Conservation (phyloP, 2,888 invertebrate genomes). For the Kuschelorhynchus macadamiae region DNA sequence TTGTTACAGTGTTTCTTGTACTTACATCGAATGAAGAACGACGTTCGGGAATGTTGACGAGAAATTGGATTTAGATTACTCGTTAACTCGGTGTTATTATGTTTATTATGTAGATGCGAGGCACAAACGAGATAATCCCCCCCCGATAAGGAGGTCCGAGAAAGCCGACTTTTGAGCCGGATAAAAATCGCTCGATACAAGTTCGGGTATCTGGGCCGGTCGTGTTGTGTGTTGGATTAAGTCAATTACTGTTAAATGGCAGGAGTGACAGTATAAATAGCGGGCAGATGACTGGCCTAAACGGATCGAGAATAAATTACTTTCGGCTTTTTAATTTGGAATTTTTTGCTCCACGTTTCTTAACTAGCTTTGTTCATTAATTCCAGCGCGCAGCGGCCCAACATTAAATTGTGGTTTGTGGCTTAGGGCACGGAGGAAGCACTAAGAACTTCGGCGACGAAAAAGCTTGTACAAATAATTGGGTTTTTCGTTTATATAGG, state of each 20-base stretch:
- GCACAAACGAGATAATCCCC: constrained; percentile 29
- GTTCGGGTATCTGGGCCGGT: constrained; percentile 1
- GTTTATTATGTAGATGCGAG: constrained; percentile 38
- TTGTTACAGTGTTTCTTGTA: constrained; percentile 17
- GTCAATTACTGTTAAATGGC: constrained; percentile 3
- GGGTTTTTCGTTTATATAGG: no score
- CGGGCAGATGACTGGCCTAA: not conserved
- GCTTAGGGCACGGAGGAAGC: no score
- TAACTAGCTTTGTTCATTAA: no score
- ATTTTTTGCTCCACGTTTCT: no score
- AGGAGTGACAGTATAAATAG: not conserved
- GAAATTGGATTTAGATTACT: constrained; percentile 42
- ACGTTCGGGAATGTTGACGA: constrained; percentile 32
- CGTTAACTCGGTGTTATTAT: constrained; percentile 34
- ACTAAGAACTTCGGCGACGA: no score
- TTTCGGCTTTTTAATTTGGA: no score
- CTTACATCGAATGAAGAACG: constrained; percentile 8
- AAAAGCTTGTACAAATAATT: no score
- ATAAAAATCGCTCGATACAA: constrained; percentile 17
- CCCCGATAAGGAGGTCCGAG: constrained; percentile 31
- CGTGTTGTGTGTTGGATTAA: constrained; percentile 12
- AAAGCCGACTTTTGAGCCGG: constrained; percentile 21
- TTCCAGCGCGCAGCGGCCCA: no score
- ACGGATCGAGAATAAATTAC: not conserved
- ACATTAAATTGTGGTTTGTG: no score